Evolutionary conservation across 2,888 invertebrate genomes (phyloP).

Genomic region (Julus scanicus): DNA sequence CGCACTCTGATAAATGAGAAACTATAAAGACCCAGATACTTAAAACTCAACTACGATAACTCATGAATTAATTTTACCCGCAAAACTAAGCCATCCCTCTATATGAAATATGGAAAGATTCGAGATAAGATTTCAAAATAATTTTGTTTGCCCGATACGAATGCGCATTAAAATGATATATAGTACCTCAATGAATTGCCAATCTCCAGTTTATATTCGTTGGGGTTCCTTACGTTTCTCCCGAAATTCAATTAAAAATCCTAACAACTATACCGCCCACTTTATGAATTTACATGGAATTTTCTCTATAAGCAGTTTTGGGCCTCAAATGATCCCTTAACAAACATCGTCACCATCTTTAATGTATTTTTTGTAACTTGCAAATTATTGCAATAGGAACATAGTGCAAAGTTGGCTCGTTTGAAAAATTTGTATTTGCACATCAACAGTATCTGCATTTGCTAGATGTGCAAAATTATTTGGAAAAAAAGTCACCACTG

Average conservation of each 20-base stretch:
- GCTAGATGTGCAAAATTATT: too few species aligned
- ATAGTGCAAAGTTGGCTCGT: too few species aligned
- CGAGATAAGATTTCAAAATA: not conserved
- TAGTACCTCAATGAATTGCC: not conserved
- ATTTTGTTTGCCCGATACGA: not conserved
- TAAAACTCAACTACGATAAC: not conserved
- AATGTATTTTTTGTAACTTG: too few species aligned
- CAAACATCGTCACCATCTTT: too few species aligned
- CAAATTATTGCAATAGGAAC: too few species aligned
- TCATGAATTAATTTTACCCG: not conserved
- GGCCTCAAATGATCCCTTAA: too few species aligned
- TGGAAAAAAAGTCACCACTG: too few species aligned
- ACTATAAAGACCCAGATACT: not conserved
- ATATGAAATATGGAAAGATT: not conserved
- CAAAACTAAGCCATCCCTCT: not conserved
- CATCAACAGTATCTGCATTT: too few species aligned
- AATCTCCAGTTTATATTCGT: not conserved
- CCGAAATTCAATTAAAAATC: not conserved
- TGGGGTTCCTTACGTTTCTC: not conserved
- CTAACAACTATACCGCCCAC: not conserved
- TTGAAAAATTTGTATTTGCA: too few species aligned
- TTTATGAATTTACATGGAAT: too few species aligned
- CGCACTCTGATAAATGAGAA: not conserved
- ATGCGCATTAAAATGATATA: not conserved
- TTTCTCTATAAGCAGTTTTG: too few species aligned